phyloP scores from a whole-genome alignment of 2,113 vertebrate species.

The Oxygymnocypris stewartii region DNA sequence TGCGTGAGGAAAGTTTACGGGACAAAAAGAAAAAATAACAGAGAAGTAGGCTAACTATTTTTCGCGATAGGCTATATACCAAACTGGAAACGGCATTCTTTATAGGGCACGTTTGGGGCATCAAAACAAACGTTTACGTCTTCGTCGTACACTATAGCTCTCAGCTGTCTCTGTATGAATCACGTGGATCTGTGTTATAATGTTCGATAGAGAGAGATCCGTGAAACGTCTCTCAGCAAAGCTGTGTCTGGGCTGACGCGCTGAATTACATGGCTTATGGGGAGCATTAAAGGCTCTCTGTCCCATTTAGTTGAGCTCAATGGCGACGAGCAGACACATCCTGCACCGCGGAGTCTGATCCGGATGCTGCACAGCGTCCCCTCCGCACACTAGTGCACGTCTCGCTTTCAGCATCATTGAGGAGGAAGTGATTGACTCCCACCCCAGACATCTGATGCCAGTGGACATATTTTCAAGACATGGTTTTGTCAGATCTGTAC shows the following conservation, averaged over 20 bases:
- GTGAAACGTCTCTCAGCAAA: slow-evolving; percentile 57
- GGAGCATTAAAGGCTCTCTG: slow-evolving; percentile 69
- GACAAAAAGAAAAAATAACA: neutral
- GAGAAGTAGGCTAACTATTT: no score
- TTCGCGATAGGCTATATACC: neutral
- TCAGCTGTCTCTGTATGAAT: slow-evolving; percentile 36
- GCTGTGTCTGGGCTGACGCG: slow-evolving; percentile 62
- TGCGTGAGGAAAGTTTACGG: neutral
- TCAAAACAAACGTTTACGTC: slow-evolving; percentile 16
- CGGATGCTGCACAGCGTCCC: slow-evolving; percentile 54
- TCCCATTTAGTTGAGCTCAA: slow-evolving; percentile 64
- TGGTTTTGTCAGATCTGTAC: slow-evolving; percentile 3
- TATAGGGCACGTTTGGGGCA: neutral
- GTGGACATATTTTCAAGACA: slow-evolving; percentile 62
- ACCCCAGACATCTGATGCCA: slow-evolving; percentile 71
- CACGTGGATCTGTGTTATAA: slow-evolving; percentile 53
- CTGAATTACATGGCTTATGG: slow-evolving; percentile 68
- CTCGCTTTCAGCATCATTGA: slow-evolving; percentile 64
- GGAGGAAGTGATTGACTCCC: slow-evolving; percentile 65
- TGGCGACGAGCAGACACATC: slow-evolving; percentile 66
- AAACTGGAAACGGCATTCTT: neutral
- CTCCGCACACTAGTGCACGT: slow-evolving; percentile 43
- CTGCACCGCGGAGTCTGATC: slow-evolving; percentile 59
- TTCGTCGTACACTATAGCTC: neutral
- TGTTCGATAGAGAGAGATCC: slow-evolving; percentile 40